A percentile compares a stretch with the other conserved stretches of the same genome.
Conservation (phyloP, 2,888 invertebrate species). For the Anthrax anthrax region DNA sequence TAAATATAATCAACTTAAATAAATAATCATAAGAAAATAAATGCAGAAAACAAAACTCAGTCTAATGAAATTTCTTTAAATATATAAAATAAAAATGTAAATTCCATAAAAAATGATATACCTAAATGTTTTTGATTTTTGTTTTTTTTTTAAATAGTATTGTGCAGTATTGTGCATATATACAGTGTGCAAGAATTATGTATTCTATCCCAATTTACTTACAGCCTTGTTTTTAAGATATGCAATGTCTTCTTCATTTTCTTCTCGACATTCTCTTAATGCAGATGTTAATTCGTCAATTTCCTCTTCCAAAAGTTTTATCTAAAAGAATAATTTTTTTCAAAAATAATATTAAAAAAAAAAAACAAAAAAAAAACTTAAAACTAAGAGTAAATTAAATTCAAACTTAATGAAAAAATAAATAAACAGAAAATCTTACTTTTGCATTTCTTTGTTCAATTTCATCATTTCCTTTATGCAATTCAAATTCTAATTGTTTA, state of each 20-base stretch:
- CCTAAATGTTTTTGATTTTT: too few species aligned
- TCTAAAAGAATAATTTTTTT: conserved; percentile 15
- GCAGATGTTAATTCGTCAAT: conserved; percentile 57
- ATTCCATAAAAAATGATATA: too few species aligned
- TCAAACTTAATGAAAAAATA: background rate
- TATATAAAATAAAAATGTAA: too few species aligned
- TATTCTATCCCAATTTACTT: conserved; percentile 33
- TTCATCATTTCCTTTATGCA: conserved; percentile 24
- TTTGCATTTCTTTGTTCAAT: conserved; percentile 29
- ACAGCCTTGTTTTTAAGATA: conserved; percentile 42
- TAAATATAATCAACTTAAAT: too few species aligned
- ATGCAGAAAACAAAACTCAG: too few species aligned
- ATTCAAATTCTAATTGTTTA: conserved; percentile 29
- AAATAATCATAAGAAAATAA: too few species aligned
- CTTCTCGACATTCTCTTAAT: conserved; percentile 38
- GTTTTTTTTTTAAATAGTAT: too few species aligned
- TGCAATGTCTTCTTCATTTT: conserved; percentile 40
- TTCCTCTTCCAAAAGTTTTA: conserved; percentile 53
- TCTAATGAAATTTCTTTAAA: too few species aligned
- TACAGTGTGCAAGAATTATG: background rate
- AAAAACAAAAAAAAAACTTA: too few species aligned
- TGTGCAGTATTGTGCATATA: too few species aligned
- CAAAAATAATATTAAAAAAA: background rate
- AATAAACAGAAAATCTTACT: conserved; percentile 14
- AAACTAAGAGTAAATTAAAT: background rate